Evolutionary conservation across 2,888 invertebrate genomes (phyloP), one percentile per base, ranked within the genome.

Genomic region (Girardia tigrina): DNA sequence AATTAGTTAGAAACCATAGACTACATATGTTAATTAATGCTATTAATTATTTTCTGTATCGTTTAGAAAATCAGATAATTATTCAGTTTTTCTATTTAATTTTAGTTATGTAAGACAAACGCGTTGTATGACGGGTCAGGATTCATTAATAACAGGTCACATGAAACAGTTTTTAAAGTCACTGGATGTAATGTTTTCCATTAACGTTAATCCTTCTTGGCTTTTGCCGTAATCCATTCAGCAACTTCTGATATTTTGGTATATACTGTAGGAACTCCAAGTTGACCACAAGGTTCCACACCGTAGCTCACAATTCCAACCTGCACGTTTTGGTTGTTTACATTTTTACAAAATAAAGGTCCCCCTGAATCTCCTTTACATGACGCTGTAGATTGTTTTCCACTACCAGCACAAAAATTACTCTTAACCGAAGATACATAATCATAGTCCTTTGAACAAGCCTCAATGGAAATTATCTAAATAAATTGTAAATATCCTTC

Each of bases 281-380:
- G 74, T 42, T 42, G 42, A 16, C 74, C 74, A 28, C 74, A 74
- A 26, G 56, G 42, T 23, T 42, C 42, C 20, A 14, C 14, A 1
- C 42, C 56, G 69, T 74, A 74, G 28, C 74, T 74, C 2, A 74
- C 74, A 28, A 56, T 56, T 42, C 74, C 74, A 74, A 74, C 74
- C 69, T 74, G 74, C 14, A 74, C 26, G 16, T 26, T 28, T 36
- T 72, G 42, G 16, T 28, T 72, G 28, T 77, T 78, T 6, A 78
- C 29, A 26, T 74, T n/a, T 26, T 56, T 74, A 75, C 81, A 82
- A 14, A 82, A 81, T 77, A 82, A 76, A 1, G 82, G 82, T 1
- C 82, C 82, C 16, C 82, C 82, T 4, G 81, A 81, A 79, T 82
- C 82, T 28, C 82, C 82, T 81, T 81, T 23, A 42, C 74, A 74